Percentiles rank a stretch among this genome's conserved stretches.
Evolutionary conservation across 1,140 invertebrate genomes (phyloP).

Genomic region (Ridgeia piscesae): DNA sequence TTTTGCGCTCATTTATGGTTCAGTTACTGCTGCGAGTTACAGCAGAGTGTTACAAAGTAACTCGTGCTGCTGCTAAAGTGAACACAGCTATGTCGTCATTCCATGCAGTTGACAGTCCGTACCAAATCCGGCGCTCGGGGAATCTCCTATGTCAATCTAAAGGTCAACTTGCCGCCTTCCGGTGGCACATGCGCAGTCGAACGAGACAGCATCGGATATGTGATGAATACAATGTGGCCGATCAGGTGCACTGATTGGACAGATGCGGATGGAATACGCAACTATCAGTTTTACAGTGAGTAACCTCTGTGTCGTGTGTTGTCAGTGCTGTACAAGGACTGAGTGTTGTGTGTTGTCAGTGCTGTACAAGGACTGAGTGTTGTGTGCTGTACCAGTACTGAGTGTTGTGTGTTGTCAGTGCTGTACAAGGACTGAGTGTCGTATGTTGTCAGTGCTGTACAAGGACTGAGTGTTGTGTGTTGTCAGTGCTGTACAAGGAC

Average conservation of each 20-base stretch:
- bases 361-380: not conserved
- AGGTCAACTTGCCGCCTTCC: slow-evolving; percentile 38
- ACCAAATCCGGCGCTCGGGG: not conserved
- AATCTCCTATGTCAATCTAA: slow-evolving; percentile 30
- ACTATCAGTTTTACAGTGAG: slow-evolving; percentile 43
- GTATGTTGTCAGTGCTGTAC: too few relatives aligned
- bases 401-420: too few relatives aligned
- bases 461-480: too few relatives aligned
- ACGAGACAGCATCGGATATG: slow-evolving; percentile 27
- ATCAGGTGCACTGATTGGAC: slow-evolving; percentile 38
- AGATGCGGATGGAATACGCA: slow-evolving; percentile 40
- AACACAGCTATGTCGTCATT: not conserved
- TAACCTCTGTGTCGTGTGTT: not conserved
- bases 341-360: too few relatives aligned
- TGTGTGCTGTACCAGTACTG: too few relatives aligned
- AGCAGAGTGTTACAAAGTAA: not conserved
- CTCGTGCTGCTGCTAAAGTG: too few relatives aligned
- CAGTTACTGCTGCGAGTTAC: too few relatives aligned
- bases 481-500: too few relatives aligned
- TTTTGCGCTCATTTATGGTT: too few relatives aligned
- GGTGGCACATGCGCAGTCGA: slow-evolving; percentile 41
- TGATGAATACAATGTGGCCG: slow-evolving; percentile 29
- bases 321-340: too few relatives aligned
- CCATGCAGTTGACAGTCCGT: not conserved
- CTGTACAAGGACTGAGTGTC: too few relatives aligned